These are phyloP conservation scores for Zapus hudsonius DNA, from an alignment of 2,113 vertebrate genomes.

Conservation along the genomic window DNA sequence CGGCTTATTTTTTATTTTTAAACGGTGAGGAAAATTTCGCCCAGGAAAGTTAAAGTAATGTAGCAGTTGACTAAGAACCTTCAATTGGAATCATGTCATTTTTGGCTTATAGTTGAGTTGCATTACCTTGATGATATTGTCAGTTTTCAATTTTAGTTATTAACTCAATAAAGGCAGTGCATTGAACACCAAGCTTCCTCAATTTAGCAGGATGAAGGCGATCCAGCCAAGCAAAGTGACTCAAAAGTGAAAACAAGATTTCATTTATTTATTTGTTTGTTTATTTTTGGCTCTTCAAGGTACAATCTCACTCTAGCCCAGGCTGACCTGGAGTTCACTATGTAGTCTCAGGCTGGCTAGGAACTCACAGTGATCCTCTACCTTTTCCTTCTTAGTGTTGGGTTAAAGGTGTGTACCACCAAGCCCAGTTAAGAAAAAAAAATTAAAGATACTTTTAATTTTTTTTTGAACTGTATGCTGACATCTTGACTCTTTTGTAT, in stretches of 20 bases:
- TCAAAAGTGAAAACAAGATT: not conserved
- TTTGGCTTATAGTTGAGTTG: not conserved
- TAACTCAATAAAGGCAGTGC: not conserved
- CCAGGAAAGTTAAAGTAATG: not conserved
- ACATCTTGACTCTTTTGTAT: not conserved
- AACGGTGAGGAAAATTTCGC: not conserved
- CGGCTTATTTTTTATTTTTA: no score
- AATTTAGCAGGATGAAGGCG: not conserved
- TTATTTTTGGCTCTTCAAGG: no score
- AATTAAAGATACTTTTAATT: not conserved
- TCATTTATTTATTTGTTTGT: no score
- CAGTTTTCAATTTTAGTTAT: not conserved
- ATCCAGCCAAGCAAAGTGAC: not conserved
- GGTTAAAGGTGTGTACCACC: no score
- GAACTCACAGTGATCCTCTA: no score
- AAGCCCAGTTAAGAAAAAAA: no score
- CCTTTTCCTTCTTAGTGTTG: no score
- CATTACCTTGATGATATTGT: not conserved
- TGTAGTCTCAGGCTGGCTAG: no score
- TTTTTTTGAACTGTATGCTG: not conserved
- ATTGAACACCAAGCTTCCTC: not conserved
- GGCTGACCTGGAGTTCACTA: no score
- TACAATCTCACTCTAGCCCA: no score
- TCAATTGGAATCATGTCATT: not conserved
- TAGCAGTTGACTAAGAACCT: not conserved